Base-by-base conservation (phyloP, 92 coral and sea anemone genomes). In the Parazoanthus atlanticus region DNA sequence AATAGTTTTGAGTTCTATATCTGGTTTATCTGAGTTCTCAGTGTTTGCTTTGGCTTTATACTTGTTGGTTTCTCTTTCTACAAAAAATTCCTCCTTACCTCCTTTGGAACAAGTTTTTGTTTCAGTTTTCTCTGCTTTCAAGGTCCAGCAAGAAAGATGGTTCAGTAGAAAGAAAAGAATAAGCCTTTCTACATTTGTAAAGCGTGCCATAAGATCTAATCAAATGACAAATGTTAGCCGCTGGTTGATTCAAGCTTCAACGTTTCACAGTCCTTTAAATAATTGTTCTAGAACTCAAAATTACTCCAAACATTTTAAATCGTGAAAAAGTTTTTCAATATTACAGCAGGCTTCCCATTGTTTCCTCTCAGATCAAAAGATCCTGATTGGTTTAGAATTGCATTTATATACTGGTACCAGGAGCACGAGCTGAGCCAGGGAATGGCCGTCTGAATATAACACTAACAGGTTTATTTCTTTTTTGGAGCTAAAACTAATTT, bases 181-280 rank as follows among this genome's bases (percentile, higher is more conserved):
- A 16, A 84, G 23, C 17, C 29, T 71, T 11, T 29, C 43, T 69
- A 26, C n/a, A 38, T 26, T 69, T 29, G 32, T 19, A 70, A 8
- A 84, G 36, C 87, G 26, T 46, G 79, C 87, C 87, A 84, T 84
- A 47, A 23, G 52, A 36, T 61, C 30, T 26, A 26, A 71, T 69
- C 19, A 70, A 67, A 15, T 31, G 52, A 41, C 19, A 70, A 67
- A 15, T 31, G 52, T 19, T 19, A 8, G 58, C 36, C 61, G 28
- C 67, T 41, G 25, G 16, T 8, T 46, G 4, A 6, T 82, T 23
- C 12, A 38, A 41, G 2, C 8, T 15, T 36, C 16, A 34, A 73
- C 61, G 38, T 36, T 29, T 41, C 12, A 52, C 28, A 52, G 47
- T 75, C 15, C 15, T 75, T 49, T 36, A n/a, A 6, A 6, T 75